Evolutionary conservation across 1,140 invertebrate species (phyloP), one percentile per base, ranked within the genome.

Genomic region (Notospermus geniculatus): DNA sequence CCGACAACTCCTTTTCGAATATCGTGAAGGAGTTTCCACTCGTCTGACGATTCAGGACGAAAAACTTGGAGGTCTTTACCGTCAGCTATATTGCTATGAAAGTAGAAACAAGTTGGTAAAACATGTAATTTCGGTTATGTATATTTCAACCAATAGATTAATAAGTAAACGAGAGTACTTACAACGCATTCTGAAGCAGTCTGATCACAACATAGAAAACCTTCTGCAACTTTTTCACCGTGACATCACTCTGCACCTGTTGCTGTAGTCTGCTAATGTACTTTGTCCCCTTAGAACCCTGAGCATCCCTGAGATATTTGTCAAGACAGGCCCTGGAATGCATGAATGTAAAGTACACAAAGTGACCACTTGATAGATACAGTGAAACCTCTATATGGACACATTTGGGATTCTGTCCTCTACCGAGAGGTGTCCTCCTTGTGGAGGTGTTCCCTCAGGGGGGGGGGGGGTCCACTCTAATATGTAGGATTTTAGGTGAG

Each of bases 151-250:
- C n/a, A n/a, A n/a, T n/a, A n/a, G n/a, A n/a, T n/a, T n/a, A n/a
- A n/a, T n/a, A n/a, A n/a, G n/a, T n/a, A n/a, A n/a, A n/a, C n/a
- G n/a, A n/a, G n/a, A n/a, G 2, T 27, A 58, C 60, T 30, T 58
- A 75, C 73, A 58, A 66, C 54, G 73, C 73, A 71, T 75, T 75
- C 54, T 75, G 73, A 28, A 75, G 63, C 1, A 75, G 63, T 32
- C 73, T 62, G 13, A 75, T 36, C 29, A 72, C 67, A 39, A 75
- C 66, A 57, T 75, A 75, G 1, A 62, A 43, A 22, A 75, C 54
- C 54, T 75, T 75, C 27, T 58, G 61, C 23, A 73, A 53, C 41
- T 69, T 69, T 5, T 55, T 17, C 5, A 67, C 55, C 13, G 67
- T 45, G 11, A 56, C 29, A 5, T 58, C 39, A 43, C 36, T 30